Evolutionary conservation across 2,113 vertebrate species (phyloP).

Genomic region (Cricetomys ansorgei): DNA sequence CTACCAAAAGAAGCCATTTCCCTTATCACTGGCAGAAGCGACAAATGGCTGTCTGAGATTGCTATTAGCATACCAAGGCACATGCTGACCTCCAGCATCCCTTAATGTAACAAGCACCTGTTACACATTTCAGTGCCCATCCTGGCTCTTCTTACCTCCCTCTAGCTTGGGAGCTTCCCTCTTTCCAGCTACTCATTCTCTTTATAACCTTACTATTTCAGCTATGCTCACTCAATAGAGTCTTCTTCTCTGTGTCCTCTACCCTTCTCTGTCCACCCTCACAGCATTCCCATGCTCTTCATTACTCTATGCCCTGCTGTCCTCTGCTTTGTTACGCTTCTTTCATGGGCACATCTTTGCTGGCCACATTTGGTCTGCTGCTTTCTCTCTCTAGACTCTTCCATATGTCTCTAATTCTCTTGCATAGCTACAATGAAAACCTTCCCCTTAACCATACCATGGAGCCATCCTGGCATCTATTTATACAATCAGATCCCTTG

Average conservation of each 20-base stretch:
- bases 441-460: background rate
- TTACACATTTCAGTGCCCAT: background rate
- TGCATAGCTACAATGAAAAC: background rate
- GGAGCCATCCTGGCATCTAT: background rate
- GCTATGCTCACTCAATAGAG: background rate
- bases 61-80: background rate
- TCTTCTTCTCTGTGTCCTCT: background rate
- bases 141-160: background rate
- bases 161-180: background rate
- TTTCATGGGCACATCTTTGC: background rate
- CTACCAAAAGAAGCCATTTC: background rate
- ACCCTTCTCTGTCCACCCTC: background rate
- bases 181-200: background rate
- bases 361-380: background rate
- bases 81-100: background rate
- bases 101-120: background rate
- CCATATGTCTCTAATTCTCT: background rate
- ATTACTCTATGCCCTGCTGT: too few species aligned
- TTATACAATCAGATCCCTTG: background rate
- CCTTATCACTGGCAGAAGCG: background rate
- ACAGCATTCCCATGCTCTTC: too few species aligned
- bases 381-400: background rate
- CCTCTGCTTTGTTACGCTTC: background rate
- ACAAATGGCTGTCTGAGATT: background rate
- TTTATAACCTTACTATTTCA: background rate